Conservation (phyloP, 2,113 vertebrate genomes). For the Heteronetta atricapilla region DNA sequence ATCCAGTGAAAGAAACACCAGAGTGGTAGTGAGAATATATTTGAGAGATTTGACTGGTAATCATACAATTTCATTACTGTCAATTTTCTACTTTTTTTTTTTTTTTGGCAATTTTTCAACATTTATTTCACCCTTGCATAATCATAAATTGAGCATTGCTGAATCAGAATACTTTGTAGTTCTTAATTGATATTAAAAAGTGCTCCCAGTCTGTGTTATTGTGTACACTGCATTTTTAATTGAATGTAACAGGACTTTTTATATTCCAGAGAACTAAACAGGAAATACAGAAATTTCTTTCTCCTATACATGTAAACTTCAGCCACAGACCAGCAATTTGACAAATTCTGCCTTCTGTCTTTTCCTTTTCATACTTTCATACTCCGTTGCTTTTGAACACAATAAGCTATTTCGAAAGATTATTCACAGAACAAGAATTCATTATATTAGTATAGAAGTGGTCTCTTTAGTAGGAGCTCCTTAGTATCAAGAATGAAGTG, state of each 20-base stretch:
- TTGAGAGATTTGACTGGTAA: background rate
- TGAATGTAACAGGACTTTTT: background rate
- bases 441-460: background rate
- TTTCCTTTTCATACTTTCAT: background rate
- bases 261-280: background rate
- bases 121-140: background rate
- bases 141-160: background rate
- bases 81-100: background rate
- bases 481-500: background rate
- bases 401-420: background rate
- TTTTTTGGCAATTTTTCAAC: background rate
- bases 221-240: background rate
- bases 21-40: background rate
- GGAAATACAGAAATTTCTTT: background rate
- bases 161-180: background rate
- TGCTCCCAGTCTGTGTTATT: background rate
- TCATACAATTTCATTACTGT: background rate
- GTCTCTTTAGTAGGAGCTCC: background rate
- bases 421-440: fast-evolving
- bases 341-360: background rate
- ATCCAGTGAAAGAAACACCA: background rate
- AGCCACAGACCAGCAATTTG: background rate
- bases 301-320: background rate
- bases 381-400: background rate
- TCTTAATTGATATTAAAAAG: background rate